Conservation (phyloP, 1,140 invertebrate genomes). For the Myzus persicae region DNA sequence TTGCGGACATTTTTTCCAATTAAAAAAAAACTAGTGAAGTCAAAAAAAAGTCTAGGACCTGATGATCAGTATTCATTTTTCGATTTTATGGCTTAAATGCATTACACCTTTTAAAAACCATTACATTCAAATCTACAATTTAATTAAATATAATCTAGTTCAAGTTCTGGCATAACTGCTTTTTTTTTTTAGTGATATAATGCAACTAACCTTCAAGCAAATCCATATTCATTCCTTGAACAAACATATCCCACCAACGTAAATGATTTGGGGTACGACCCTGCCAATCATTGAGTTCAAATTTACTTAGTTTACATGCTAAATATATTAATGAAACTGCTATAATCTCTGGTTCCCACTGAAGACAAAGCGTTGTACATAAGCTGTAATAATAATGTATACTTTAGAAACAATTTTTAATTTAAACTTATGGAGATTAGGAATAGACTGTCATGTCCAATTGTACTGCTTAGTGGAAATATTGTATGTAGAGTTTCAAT, state of each 20-base stretch:
- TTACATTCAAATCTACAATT: background rate
- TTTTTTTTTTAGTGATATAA: constrained; percentile 43
- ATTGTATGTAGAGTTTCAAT: background rate
- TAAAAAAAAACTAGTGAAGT: background rate
- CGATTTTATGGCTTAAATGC: too few species aligned
- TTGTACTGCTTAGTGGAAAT: background rate
- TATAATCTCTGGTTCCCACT: constrained; percentile 99
- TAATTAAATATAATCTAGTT: background rate
- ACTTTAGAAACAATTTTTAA: background rate
- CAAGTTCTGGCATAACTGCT: background rate
- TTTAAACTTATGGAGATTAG: background rate
- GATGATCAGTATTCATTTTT: background rate
- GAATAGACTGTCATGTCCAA: background rate
- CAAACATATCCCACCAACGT: constrained; percentile 98
- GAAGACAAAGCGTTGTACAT: constrained; percentile 94
- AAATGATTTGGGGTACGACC: constrained; percentile 82
- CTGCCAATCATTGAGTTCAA: constrained; percentile 93
- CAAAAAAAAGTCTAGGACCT: background rate
- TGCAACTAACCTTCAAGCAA: constrained; percentile 78
- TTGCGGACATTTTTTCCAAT: background rate
- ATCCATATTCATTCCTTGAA: constrained; percentile 95
- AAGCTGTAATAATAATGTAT: constrained; percentile 71
- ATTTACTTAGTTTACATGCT: constrained; percentile 94
- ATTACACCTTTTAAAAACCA: background rate
- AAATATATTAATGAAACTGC: constrained; percentile 97